Evolutionary conservation across 2,888 invertebrate genomes (phyloP), one percentile per base, ranked within the genome.

Genomic region (Stegophylla sp.): DNA sequence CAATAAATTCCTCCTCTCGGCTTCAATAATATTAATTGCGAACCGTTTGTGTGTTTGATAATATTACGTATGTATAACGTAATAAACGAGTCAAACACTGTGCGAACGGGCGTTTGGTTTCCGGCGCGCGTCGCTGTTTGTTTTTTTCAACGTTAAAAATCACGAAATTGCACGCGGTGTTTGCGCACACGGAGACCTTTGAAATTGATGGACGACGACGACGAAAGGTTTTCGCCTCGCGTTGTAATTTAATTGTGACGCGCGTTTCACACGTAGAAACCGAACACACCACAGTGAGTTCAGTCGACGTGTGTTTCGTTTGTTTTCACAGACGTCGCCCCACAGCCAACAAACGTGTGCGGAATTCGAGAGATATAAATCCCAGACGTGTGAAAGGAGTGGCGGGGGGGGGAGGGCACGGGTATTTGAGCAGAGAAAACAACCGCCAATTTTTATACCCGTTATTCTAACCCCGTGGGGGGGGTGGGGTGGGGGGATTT

Each of bases 231-330:
- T 67, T n/a, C 13, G 26, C 26, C 1, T 20, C 61, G 69, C 12
- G 45, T 66, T n/a, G 77, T 79, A 79, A 79, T 79, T 79, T 79
- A 79, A 79, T 79, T 79, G 79, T 71, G n/a, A n/a, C 71, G 63
- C 28, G 63, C 51, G 20, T 59, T 79, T 79, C 61, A 79, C 79
- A 79, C 79, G 79, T 71, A 79, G 79, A 79, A 61, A 69, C 71
- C 79, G 51, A 79, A 71, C 61, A 79, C 61, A n/a, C n/a, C n/a
- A n/a, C n/a, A n/a, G n/a, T n/a, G n/a, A n/a, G n/a, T n/a, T n/a
- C 61, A 41, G 59, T 79, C 23, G 79, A n/a, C n/a, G n/a, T n/a
- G n/a, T 45, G 34, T 79, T 71, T 71, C 51, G 61, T 79, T 43
- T 5, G 26, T 79, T 79, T 79, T 79, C 71, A 51, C 79, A 41